phyloP scores from a whole-genome alignment of 2,888 invertebrate genomes.

The Folsomia candida region DNA sequence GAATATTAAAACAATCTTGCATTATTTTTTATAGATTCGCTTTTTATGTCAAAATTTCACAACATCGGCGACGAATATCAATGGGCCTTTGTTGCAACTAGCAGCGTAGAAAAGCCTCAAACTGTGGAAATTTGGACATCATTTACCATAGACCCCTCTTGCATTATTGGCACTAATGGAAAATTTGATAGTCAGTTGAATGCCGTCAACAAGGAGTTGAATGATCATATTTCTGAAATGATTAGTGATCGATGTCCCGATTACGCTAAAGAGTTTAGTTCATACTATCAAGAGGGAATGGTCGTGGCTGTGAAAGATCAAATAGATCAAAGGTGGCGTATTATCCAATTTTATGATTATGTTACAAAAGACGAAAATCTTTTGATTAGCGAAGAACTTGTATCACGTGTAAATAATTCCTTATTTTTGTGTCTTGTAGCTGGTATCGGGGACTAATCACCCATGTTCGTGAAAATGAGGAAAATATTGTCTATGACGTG shows the following conservation, averaged over 20 bases:
- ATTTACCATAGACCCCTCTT: constrained; percentile 25
- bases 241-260: constrained; percentile 11
- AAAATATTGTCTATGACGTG: constrained; percentile 15
- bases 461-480: neutral
- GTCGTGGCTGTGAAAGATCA: constrained; percentile 30
- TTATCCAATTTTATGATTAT: neutral
- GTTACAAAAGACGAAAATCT: neutral
- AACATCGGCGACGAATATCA: constrained; percentile 15
- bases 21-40: constrained; percentile 9
- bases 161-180: constrained; percentile 23
- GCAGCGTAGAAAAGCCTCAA: neutral
- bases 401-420: neutral
- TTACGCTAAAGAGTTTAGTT: constrained; percentile 13
- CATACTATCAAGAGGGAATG: constrained; percentile 24
- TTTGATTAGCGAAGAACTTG: neutral
- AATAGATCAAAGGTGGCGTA: constrained; percentile 14
- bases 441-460: constrained; percentile 29
- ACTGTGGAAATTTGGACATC: constrained; percentile 14
- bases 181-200: constrained; percentile 15
- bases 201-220: constrained; percentile 18
- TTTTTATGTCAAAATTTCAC: constrained; percentile 8
- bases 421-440: neutral
- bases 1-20: neutral
- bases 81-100: constrained; percentile 27
- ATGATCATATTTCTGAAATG: neutral